A percentile compares a stretch with the other conserved stretches of the same genome.
Evolutionary conservation across 2,797 vertebrate species (phyloP).

Genomic region (Sylvia borin): DNA sequence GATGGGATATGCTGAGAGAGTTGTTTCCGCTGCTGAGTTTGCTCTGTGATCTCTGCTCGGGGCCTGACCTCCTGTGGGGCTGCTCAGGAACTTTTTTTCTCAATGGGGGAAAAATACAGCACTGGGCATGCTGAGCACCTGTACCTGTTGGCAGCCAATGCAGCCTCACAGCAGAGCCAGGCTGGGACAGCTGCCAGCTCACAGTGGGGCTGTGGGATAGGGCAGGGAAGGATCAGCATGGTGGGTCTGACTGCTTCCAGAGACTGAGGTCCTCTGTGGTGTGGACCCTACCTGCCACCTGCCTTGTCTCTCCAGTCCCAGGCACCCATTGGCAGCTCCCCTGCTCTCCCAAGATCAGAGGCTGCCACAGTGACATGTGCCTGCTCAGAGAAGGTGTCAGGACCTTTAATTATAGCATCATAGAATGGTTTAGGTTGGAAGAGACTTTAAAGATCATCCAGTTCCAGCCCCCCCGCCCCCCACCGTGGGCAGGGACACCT

Average conservation of each 20-base stretch:
- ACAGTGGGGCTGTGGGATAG: neutral
- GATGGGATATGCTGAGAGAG: neutral
- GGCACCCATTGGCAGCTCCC: fast-evolving
- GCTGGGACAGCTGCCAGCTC: neutral
- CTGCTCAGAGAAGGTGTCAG: neutral
- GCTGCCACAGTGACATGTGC: neutral
- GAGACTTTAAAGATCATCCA: neutral
- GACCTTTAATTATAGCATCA: neutral
- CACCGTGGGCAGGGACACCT: neutral
- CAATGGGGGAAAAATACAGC: neutral
- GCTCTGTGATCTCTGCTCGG: neutral
- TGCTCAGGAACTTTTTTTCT: neutral
- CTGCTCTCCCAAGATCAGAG: neutral
- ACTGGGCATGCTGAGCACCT: neutral
- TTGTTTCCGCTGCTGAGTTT: neutral
- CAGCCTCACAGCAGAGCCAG: neutral
- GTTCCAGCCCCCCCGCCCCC: neutral
- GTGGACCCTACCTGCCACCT: neutral
- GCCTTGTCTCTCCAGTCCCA: neutral
- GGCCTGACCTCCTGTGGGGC: neutral
- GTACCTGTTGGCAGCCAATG: neutral
- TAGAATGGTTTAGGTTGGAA: neutral
- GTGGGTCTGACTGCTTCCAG: neutral
- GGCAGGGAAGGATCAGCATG: neutral
- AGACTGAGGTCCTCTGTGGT: neutral